Percentiles rank a stretch among this genome's conserved stretches.
These are phyloP conservation scores for Alitta virens DNA, from an alignment of 2,888 invertebrate species.

Conservation along the genomic window DNA sequence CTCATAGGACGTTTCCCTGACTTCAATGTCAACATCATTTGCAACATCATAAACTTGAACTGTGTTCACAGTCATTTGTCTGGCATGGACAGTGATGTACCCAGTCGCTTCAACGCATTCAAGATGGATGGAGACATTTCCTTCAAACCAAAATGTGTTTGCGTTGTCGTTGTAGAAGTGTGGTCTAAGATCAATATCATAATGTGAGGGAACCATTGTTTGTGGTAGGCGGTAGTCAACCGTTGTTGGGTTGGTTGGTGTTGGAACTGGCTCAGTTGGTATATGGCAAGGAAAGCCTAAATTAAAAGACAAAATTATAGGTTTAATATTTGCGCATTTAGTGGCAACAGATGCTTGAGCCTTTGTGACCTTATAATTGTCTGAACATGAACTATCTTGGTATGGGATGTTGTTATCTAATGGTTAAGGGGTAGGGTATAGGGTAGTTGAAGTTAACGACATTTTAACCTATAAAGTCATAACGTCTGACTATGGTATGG, in stretches of 20 bases:
- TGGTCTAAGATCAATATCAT: slow-evolving; percentile 19
- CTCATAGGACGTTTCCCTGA: neutral
- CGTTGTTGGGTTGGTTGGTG: neutral
- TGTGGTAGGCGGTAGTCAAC: slow-evolving; percentile 4
- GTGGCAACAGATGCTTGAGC: too few relatives aligned
- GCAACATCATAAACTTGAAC: neutral
- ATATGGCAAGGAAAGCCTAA: neutral
- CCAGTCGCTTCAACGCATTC: slow-evolving; percentile 65
- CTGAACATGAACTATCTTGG: too few relatives aligned
- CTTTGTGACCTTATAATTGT: too few relatives aligned
- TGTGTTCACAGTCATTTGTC: neutral
- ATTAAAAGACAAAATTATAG: too few relatives aligned
- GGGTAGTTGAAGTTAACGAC: too few relatives aligned
- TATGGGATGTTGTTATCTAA: too few relatives aligned
- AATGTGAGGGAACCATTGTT: slow-evolving; percentile 18
- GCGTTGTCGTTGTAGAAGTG: slow-evolving; percentile 15
- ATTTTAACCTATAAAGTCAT: too few relatives aligned
- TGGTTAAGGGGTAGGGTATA: too few relatives aligned
- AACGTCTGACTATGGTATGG: too few relatives aligned
- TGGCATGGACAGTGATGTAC: neutral
- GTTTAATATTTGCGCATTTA: too few relatives aligned
- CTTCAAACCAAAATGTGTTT: slow-evolving; percentile 10
- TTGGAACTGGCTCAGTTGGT: neutral
- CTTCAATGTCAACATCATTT: neutral
- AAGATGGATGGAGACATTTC: slow-evolving; percentile 10